Evolutionary conservation across 1,140 invertebrate species (phyloP).

Genomic region (Eupristina koningsbergeri): DNA sequence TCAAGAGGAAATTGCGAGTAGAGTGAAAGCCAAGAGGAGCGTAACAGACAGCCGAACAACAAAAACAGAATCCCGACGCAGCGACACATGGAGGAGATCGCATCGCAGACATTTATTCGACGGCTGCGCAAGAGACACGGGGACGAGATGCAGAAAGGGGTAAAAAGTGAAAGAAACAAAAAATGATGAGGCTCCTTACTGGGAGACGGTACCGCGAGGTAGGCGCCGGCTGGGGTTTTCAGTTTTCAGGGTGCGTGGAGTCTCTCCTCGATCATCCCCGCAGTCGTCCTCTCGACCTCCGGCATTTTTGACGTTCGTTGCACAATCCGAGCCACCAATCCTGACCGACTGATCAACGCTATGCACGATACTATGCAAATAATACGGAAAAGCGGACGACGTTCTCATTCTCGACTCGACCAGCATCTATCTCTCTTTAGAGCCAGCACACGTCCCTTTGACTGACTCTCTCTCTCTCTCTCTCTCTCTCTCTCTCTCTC

Average conservation of each 20-base stretch:
- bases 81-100: not conserved
- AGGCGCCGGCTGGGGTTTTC: not conserved
- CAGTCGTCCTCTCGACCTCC: not conserved
- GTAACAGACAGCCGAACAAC: not conserved
- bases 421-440: not conserved
- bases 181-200: not conserved
- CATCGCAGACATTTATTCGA: too few relatives aligned
- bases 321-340: not conserved
- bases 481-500: not conserved
- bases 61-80: not conserved
- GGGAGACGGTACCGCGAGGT: not conserved
- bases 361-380: not conserved
- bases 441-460: not conserved
- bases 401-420: conserved; percentile 12
- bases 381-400: not conserved
- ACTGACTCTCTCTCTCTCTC: not conserved
- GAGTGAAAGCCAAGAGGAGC: not conserved
- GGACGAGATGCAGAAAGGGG: too few relatives aligned
- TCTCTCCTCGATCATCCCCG: not conserved
- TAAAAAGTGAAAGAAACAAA: not conserved
- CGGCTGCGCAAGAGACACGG: too few relatives aligned
- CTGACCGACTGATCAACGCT: not conserved
- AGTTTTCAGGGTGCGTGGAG: not conserved
- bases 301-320: not conserved
- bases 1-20: not conserved